Percentiles rank a stretch among this genome's conserved stretches.
These are phyloP conservation scores for Cydia pomonella DNA, from an alignment of 1,140 invertebrate species.

Conservation along the genomic window DNA sequence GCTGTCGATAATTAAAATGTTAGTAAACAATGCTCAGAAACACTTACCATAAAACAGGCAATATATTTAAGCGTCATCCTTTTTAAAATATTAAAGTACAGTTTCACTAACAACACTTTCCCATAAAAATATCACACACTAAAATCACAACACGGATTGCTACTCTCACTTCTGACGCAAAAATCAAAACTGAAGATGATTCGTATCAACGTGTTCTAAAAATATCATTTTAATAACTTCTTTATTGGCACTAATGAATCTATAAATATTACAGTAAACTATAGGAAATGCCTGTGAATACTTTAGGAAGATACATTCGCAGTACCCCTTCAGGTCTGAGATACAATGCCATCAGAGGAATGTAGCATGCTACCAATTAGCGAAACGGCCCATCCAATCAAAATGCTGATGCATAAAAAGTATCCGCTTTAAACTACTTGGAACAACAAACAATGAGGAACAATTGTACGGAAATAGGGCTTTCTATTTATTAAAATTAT, in stretches of 20 bases:
- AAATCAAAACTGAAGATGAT: not conserved
- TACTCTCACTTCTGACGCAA: not conserved
- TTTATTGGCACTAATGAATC: not conserved
- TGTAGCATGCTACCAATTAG: not conserved
- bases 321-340: not conserved
- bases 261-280: not conserved
- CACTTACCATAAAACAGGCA: not conserved
- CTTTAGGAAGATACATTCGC: not conserved
- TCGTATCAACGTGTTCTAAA: not conserved
- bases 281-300: not conserved
- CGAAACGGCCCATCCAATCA: not conserved
- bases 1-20: no score
- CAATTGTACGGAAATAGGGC: not conserved
- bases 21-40: not conserved
- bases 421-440: conserved; percentile 7
- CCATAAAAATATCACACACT: not conserved
- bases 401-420: conserved; percentile 14
- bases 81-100: not conserved
- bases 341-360: not conserved
- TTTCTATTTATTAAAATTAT: not conserved
- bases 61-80: conserved; percentile 6
- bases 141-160: not conserved
- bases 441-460: not conserved
- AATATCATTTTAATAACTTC: not conserved
- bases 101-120: not conserved